Conservation (phyloP, 2,888 invertebrate genomes). For the Drosophila anomalata region DNA sequence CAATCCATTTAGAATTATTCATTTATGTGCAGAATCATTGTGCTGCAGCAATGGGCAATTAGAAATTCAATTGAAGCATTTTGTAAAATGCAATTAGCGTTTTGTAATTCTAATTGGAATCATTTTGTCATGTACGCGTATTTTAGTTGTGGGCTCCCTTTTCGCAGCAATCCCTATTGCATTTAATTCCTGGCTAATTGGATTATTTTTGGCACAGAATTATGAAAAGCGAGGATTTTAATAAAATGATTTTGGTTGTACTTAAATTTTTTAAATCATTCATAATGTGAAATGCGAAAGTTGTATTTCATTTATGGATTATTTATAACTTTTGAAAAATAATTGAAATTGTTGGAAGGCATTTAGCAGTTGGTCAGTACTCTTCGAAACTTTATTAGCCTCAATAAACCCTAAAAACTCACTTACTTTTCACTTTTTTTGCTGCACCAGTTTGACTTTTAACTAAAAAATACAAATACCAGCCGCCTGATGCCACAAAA, state of each 20-base stretch:
- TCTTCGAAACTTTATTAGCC: conserved; percentile 1
- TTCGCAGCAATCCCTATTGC: conserved; percentile 17
- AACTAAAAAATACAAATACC: conserved; percentile 23
- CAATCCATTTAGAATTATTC: conserved; percentile 43
- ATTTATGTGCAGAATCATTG: conserved; percentile 54
- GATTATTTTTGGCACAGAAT: conserved; percentile 27
- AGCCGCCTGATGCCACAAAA: conserved; percentile 3
- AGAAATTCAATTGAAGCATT: conserved; percentile 71
- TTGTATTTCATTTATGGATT: too few species aligned
- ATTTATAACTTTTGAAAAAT: not conserved
- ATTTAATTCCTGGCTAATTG: conserved; percentile 53
- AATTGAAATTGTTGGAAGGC: not conserved
- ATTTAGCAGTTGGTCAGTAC: not conserved
- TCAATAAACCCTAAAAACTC: conserved; percentile 23
- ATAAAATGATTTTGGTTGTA: not conserved
- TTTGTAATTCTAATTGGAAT: conserved; percentile 58
- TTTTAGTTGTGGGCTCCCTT: conserved; percentile 19
- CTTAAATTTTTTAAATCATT: not conserved
- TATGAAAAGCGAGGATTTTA: conserved; percentile 12
- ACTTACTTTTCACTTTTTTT: conserved; percentile 18
- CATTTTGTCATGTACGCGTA: conserved; percentile 25
- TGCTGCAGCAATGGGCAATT: conserved; percentile 57
- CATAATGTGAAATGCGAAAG: not conserved
- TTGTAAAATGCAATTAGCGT: conserved; percentile 65
- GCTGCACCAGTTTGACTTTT: conserved; percentile 14